A percentile compares a stretch with the other conserved stretches of the same genome.
Conservation (phyloP, 1,140 invertebrate genomes). For the Diachasmimorpha longicaudata region DNA sequence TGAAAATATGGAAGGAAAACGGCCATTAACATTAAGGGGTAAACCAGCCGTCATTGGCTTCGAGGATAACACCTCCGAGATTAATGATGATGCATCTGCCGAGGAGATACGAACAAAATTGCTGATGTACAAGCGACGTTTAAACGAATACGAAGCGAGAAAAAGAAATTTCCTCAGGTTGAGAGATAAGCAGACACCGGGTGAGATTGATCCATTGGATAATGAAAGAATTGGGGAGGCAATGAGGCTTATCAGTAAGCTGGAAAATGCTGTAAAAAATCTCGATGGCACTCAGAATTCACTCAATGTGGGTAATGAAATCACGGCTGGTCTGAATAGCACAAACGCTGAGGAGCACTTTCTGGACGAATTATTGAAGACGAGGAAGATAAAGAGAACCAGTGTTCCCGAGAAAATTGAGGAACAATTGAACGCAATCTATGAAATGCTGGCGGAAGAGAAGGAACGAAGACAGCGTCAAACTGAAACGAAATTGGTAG, state of each 20-base stretch:
- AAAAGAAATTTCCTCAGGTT: slow-evolving; percentile 28
- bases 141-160: slow-evolving; percentile 32
- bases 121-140: slow-evolving; percentile 39
- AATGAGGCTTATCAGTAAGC: slow-evolving; percentile 35
- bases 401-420: slow-evolving; percentile 32
- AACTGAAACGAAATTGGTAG: background rate
- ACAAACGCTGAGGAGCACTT: slow-evolving; percentile 18
- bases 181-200: background rate
- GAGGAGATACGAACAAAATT: slow-evolving; percentile 41
- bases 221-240: slow-evolving; percentile 19
- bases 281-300: slow-evolving; percentile 17
- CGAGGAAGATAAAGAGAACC: slow-evolving; percentile 34
- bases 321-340: background rate
- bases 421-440: slow-evolving; percentile 31
- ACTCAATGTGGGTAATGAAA: background rate
- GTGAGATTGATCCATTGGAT: background rate
- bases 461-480: slow-evolving; percentile 9
- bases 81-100: slow-evolving; percentile 22
- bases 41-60: slow-evolving; percentile 14
- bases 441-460: slow-evolving; percentile 33
- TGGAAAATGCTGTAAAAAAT: slow-evolving; percentile 32
- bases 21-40: background rate
- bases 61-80: background rate
- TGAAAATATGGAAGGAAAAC: slow-evolving; percentile 19
- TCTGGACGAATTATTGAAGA: slow-evolving; percentile 33